Base-by-base conservation (phyloP, 2,888 invertebrate species). In the Tetragonula carbonaria region DNA sequence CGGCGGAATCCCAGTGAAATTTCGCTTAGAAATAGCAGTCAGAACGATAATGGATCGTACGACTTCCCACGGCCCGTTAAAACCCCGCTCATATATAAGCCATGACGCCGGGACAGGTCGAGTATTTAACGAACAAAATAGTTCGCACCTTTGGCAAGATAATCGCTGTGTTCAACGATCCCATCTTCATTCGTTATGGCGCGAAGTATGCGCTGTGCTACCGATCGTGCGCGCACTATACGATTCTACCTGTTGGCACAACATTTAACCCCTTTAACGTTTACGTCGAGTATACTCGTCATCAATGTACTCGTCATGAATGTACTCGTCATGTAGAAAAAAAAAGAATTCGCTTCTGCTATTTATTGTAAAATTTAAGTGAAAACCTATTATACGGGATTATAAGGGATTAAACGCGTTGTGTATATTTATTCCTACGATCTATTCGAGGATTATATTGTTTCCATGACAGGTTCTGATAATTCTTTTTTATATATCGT, bases 21-120 rank as follows among this genome's bases (percentile, higher is more conserved):
- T 87, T 87, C 76, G 72, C 87, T 71, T 67, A 57, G 85, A 80
- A 87, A 81, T 74, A 80, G 62, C 74, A 55, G 45, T 76, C 67
- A 57, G 79, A 82, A 84, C 78, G 73, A 85, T 87, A 87, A 87
- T 85, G 87, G 87, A 87, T 77, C 85, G 81, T 75, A 84, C 74
- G 74, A 85, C 76, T 86, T 87, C 45, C 65, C 71, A 45, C 53
- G 65, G 57, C 65, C 59, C 77, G 71, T 74, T 80, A 78, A 80
- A 86, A 85, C 80, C 77, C 18, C 45, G 76, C 62, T 68, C 51
- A 28, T 72, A 66, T 62, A 79, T 63, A 78, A 77, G 51, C 59
- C 38, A 8, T 23, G 28, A 16, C 21, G 23, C 14, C 21, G 4
- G 45, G 11, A 53, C 59, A n/a, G 74, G 51, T 70, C 33, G 45